These are phyloP conservation scores for Patiria miniata DNA, from an alignment of 35 echinoderm and acorn worm species.

Conservation along the genomic window DNA sequence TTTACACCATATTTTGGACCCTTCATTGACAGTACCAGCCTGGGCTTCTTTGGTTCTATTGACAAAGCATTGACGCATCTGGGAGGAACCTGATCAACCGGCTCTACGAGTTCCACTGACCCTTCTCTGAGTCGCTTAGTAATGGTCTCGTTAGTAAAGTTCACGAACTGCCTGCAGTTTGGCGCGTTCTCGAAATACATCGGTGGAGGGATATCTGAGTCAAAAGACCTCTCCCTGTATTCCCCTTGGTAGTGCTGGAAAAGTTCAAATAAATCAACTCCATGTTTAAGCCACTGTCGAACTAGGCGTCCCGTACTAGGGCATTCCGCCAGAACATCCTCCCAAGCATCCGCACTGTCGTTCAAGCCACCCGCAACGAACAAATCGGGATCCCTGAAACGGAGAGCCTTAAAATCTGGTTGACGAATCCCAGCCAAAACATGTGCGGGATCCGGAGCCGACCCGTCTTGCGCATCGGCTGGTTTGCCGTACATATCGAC, in stretches of 20 bases:
- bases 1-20: neutral
- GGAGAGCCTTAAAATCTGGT: neutral
- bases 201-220: neutral
- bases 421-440: neutral
- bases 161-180: neutral
- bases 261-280: neutral
- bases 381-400: neutral
- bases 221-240: neutral
- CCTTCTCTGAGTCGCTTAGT: neutral
- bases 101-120: neutral
- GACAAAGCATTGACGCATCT: neutral
- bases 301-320: neutral
- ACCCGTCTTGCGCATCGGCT: neutral
- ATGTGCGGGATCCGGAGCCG: neutral
- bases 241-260: neutral
- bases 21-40: neutral
- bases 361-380: neutral
- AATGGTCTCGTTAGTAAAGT: neutral
- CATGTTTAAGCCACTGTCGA: neutral
- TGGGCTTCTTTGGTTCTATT: neutral
- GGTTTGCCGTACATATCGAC: neutral
- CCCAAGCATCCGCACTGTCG: neutral
- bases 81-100: neutral
- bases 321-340: neutral
- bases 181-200: neutral